Conservation (phyloP, 2,888 invertebrate species). For the Sabatieria punctata region DNA sequence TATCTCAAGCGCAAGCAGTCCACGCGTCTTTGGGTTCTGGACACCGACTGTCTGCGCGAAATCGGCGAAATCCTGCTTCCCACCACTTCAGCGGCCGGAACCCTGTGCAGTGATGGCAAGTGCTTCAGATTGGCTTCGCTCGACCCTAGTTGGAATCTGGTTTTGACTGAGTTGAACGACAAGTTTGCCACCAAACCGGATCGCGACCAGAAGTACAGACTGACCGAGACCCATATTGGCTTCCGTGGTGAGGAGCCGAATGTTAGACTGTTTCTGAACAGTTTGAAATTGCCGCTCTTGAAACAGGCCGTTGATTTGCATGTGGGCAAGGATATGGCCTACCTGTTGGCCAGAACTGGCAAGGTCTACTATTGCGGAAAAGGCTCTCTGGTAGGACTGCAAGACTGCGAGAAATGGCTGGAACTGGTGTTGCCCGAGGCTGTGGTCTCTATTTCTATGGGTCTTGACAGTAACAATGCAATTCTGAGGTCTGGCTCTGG, state of each 20-base stretch:
- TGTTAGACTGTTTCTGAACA: neutral
- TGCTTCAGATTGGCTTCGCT: constrained; percentile 20
- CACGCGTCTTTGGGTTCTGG: constrained; percentile 21
- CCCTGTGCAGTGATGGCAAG: constrained; percentile 21
- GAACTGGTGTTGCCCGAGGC: constrained; percentile 16
- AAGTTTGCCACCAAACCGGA: constrained; percentile 18
- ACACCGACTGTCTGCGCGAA: constrained; percentile 11
- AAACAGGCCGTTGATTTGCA: constrained; percentile 54
- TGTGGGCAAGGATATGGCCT: constrained; percentile 79
- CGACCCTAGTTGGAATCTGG: constrained; percentile 20
- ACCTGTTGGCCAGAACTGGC: constrained; percentile 79
- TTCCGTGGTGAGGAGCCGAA: neutral
- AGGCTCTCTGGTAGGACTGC: constrained; percentile 52
- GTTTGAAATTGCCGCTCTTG: constrained; percentile 45
- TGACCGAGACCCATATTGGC: constrained; percentile 13
- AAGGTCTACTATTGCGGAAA: constrained; percentile 69
- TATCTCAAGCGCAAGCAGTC: constrained; percentile 24
- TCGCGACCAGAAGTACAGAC: constrained; percentile 13
- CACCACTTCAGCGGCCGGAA: constrained; percentile 12
- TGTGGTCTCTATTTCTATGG: constrained; percentile 20
- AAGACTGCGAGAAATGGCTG: constrained; percentile 7
- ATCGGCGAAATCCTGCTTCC: constrained; percentile 23
- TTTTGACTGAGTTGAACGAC: constrained; percentile 20
- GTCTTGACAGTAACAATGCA: constrained; percentile 11
- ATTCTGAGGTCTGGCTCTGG: constrained; percentile 15